phyloP scores from a whole-genome alignment of 1,140 invertebrate species.

The Philotrypesis tridentata region DNA sequence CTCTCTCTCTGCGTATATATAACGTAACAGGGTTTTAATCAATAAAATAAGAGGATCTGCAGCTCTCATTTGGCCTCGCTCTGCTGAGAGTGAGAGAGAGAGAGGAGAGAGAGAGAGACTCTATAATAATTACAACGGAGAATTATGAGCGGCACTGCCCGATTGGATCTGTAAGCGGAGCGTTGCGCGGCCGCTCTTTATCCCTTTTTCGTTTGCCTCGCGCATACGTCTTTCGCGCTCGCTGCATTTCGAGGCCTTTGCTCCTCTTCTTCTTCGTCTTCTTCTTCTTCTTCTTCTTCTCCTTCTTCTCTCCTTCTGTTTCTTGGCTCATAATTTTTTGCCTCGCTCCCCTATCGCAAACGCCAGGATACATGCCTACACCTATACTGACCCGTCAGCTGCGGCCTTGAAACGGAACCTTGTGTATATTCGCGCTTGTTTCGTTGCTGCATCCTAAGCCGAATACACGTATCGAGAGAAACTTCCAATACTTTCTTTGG shows the following conservation, averaged over 20 bases:
- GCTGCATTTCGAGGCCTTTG: background rate
- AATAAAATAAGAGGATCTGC: slow-evolving; percentile 67
- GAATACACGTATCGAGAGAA: background rate
- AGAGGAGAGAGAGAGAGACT: background rate
- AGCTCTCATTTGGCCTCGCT: slow-evolving; percentile 37
- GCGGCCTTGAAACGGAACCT: slow-evolving; percentile 8
- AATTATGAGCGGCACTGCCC: slow-evolving; percentile 68
- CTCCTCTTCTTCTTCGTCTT: slow-evolving; percentile 5
- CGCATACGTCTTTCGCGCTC: slow-evolving; percentile 21
- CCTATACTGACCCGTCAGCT: background rate
- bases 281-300: background rate
- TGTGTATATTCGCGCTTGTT: background rate
- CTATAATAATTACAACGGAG: slow-evolving; percentile 68
- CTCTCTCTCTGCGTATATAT: background rate
- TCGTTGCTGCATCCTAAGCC: background rate
- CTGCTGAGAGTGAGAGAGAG: slow-evolving; percentile 43
- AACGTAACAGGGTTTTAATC: slow-evolving; percentile 59
- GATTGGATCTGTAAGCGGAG: slow-evolving; percentile 68
- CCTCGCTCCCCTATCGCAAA: background rate
- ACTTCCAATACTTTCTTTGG: no score
- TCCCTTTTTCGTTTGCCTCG: slow-evolving; percentile 39
- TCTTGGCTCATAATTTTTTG: background rate
- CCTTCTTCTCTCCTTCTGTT: background rate
- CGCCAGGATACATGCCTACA: background rate
- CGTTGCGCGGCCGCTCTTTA: slow-evolving; percentile 30